Evolutionary conservation across 1,140 invertebrate genomes (phyloP).

Genomic region (Aphidius ervi): DNA sequence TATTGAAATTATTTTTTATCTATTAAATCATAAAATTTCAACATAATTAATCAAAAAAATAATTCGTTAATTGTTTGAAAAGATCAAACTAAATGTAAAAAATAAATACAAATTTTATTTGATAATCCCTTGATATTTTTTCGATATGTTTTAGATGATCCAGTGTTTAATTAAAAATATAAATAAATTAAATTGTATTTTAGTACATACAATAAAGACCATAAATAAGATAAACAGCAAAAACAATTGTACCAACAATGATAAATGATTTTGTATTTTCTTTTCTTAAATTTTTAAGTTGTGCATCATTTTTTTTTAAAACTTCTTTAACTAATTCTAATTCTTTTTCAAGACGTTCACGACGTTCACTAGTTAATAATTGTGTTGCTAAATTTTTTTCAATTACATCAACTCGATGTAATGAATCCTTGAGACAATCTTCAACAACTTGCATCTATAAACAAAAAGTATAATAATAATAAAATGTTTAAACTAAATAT

Average conservation of each 20-base stretch:
- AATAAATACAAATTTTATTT: no score
- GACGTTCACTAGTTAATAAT: constrained; percentile 35
- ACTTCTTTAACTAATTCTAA: constrained; percentile 38
- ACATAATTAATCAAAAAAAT: no score
- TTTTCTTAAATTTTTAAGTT: constrained; percentile 33
- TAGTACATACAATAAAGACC: constrained; percentile 34
- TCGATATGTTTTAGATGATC: constrained; percentile 3
- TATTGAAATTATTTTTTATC: no score
- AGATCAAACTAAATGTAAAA: no score
- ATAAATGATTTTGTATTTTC: constrained; percentile 45
- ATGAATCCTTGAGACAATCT: constrained; percentile 38
- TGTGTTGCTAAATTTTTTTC: constrained; percentile 40
- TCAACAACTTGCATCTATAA: constrained; percentile 45
- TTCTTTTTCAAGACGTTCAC: constrained; percentile 41
- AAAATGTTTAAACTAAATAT: not conserved
- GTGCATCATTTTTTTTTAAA: constrained; percentile 39
- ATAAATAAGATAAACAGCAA: constrained; percentile 39
- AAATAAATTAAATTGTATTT: constrained; percentile 23
- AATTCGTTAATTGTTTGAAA: no score
- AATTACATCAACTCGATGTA: constrained; percentile 36
- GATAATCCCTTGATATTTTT: not conserved
- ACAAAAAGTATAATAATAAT: constrained; percentile 12
- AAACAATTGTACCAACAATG: constrained; percentile 37
- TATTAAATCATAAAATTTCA: no score
- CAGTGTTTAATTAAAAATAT: not conserved